Percentiles rank a stretch among this genome's conserved stretches.
phyloP scores from a whole-genome alignment of 2,797 vertebrate genomes.

The Novumbra hubbsi region DNA sequence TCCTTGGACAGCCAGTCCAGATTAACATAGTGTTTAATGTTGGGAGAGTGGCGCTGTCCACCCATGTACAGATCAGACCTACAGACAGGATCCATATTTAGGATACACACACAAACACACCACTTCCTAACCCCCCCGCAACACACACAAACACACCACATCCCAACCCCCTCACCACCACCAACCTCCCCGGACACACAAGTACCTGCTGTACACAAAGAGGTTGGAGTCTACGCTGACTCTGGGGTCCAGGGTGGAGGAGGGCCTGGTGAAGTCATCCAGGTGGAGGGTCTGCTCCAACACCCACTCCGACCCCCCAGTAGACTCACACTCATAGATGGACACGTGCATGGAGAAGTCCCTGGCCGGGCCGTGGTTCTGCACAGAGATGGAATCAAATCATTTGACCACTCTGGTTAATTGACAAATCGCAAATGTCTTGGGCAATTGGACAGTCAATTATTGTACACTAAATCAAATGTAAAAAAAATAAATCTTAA shows the following conservation, averaged over 20 bases:
- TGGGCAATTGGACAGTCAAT: not conserved
- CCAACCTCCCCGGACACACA: not conserved
- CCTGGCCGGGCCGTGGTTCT: slow-evolving; percentile 61
- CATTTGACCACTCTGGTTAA: not conserved
- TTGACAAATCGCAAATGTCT: not conserved
- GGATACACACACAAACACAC: not conserved
- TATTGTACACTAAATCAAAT: not conserved
- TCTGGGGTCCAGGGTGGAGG: slow-evolving; percentile 88
- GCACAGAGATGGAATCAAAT: not conserved
- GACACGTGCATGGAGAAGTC: slow-evolving; percentile 98
- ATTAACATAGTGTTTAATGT: slow-evolving; percentile 96
- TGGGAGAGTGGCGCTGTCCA: slow-evolving; percentile 84
- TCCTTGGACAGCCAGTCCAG: slow-evolving; percentile 99
- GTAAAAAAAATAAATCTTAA: not conserved
- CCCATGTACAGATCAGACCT: slow-evolving; percentile 90
- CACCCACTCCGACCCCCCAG: slow-evolving; percentile 97
- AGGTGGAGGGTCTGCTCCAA: slow-evolving; percentile 96
- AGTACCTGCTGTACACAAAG: slow-evolving; percentile 94
- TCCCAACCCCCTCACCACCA: too few relatives aligned
- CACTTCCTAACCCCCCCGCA: not conserved
- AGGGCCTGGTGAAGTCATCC: slow-evolving; percentile 88
- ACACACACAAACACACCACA: not conserved
- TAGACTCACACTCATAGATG: slow-evolving; percentile 98
- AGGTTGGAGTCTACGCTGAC: slow-evolving; percentile 97
- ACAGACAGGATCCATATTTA: slow-evolving; percentile 50